Conservation (phyloP, 1,140 invertebrate genomes). For the Drosophila ficusphila region DNA sequence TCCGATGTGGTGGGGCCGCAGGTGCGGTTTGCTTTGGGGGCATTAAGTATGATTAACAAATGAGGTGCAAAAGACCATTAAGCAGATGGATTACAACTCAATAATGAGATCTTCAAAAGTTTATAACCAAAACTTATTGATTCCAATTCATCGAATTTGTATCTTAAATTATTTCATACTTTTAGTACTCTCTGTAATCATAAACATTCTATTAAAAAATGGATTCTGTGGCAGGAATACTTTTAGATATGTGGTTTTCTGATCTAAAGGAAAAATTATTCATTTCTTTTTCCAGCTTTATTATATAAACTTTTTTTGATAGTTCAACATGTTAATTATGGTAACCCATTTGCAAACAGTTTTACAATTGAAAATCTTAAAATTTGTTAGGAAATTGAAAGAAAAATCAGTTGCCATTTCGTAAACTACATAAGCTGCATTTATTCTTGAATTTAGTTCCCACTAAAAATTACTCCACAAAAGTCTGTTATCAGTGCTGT, state of each 20-base stretch:
- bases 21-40: slow-evolving; percentile 28
- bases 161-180: neutral
- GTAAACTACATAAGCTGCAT: neutral
- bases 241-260: too few relatives aligned
- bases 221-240: too few relatives aligned
- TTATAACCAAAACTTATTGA: neutral
- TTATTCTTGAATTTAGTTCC: neutral
- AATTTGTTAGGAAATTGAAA: too few relatives aligned
- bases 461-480: neutral
- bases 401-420: neutral
- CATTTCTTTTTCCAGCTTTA: too few relatives aligned
- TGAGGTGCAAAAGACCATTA: slow-evolving; percentile 8
- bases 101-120: neutral
- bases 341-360: neutral
- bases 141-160: neutral
- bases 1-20: slow-evolving; percentile 19
- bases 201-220: too few relatives aligned
- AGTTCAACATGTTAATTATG: too few relatives aligned
- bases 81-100: slow-evolving; percentile 20
- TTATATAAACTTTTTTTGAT: too few relatives aligned
- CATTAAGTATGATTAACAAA: slow-evolving; percentile 50
- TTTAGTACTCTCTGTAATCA: too few relatives aligned
- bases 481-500: slow-evolving; percentile 25
- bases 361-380: neutral
- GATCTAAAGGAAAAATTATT: too few relatives aligned